Conservation (phyloP, 2,797 vertebrate species). For the Synaphobranchus kaupii region DNA sequence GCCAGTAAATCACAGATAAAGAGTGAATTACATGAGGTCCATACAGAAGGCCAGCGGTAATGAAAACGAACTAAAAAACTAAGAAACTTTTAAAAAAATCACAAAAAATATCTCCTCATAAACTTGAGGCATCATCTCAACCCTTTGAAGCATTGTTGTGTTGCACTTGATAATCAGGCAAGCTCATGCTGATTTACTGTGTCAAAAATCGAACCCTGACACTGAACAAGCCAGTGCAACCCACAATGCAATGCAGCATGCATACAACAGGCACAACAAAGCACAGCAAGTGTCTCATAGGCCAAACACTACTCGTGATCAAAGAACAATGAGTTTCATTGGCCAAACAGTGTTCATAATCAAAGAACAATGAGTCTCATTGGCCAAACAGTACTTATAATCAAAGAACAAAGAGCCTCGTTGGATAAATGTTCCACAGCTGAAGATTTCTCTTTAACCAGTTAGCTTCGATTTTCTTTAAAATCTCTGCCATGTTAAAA, state of each 20-base stretch:
- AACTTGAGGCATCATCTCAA: neutral
- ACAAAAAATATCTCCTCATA: neutral
- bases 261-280: conserved; percentile 46
- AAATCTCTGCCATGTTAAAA: neutral
- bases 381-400: neutral
- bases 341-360: neutral
- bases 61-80: neutral
- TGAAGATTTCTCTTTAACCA: neutral
- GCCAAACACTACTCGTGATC: conserved; percentile 28
- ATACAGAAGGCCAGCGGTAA: neutral
- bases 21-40: neutral
- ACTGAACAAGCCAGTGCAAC: neutral
- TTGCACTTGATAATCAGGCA: neutral
- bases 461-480: neutral
- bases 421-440: conserved; percentile 7
- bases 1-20: neutral
- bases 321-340: conserved; percentile 1
- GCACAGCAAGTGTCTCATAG: conserved; percentile 30
- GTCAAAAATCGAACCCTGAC: conserved; percentile 6
- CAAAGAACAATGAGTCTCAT: conserved; percentile 3
- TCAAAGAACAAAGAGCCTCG: neutral
- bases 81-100: neutral
- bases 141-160: neutral
- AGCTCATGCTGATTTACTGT: conserved; percentile 36
- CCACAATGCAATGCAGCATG: conserved; percentile 55